Percentiles rank a stretch among this genome's conserved stretches.
phyloP scores from a whole-genome alignment of 2,888 invertebrate species.

The Eucera pruinosa region DNA sequence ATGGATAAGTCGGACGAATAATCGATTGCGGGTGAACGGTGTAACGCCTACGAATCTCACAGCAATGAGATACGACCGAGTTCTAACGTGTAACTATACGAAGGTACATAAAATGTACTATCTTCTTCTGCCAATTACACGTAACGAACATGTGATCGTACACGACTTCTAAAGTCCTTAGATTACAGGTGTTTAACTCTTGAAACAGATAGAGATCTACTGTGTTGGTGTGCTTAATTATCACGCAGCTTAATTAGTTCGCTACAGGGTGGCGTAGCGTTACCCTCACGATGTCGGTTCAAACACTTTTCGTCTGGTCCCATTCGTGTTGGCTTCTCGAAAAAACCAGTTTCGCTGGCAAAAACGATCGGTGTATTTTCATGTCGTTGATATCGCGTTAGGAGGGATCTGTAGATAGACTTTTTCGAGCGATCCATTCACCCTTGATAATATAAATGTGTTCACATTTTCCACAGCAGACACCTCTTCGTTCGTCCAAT shows the following conservation, averaged over 20 bases:
- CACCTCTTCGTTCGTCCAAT: constrained; percentile 1
- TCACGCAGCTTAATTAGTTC: constrained; percentile 26
- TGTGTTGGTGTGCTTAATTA: constrained; percentile 41
- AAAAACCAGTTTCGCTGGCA: constrained; percentile 48
- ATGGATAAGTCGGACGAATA: constrained; percentile 2
- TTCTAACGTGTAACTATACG: background rate
- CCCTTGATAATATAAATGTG: constrained; percentile 4
- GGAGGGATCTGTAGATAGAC: background rate
- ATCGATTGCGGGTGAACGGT: constrained; percentile 21
- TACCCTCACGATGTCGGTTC: constrained; percentile 69
- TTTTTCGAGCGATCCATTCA: background rate
- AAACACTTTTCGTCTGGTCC: constrained; percentile 80
- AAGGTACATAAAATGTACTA: background rate
- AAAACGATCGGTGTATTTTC: constrained; percentile 22
- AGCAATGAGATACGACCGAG: constrained; percentile 18
- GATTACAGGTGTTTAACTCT: constrained; percentile 11
- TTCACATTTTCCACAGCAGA: background rate
- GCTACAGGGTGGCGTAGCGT: background rate
- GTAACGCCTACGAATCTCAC: constrained; percentile 1
- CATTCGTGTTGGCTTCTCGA: constrained; percentile 75
- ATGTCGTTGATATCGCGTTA: constrained; percentile 19
- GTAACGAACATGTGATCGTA: background rate
- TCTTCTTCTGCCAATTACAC: constrained; percentile 15
- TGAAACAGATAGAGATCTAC: constrained; percentile 20
- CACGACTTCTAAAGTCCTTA: constrained; percentile 6